Evolutionary conservation across 2,113 vertebrate species (phyloP), one percentile per base, ranked within the genome.

Genomic region (Caranx melampygus): DNA sequence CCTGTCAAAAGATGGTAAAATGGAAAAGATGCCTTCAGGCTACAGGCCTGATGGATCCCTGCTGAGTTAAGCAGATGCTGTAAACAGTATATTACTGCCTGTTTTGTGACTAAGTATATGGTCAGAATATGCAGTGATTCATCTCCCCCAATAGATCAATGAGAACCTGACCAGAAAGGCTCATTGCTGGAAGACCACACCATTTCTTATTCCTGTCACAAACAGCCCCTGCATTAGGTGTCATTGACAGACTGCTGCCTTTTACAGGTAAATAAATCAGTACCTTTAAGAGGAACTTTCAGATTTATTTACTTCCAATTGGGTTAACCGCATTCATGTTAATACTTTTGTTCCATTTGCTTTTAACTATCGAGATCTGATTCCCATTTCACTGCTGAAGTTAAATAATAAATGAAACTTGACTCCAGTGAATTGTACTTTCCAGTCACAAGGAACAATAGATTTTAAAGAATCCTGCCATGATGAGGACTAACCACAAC

Each of bases 161-260:
- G 20, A 75, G 0, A 40, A n/a, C 3, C 62, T 15, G 60, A 34
- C 2, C 44, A 68, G 40, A 62, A n/a, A 31, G 49, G 2, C 68
- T 70, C 20, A 61, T 87, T 85, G 79, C 79, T 60, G 59, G 70
- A 86, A 80, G 51, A 58, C 14, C 7, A n/a, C 14, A 21, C n/a
- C 33, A 59, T 58, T 16, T 63, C 57, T 44, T 33, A 15, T 64
- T 73, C 55, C 65, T 37, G n/a, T 26, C 34, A 74, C 26, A 4
- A 44, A 73, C 45, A 33, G 34, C 13, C 12, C 3, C 0, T 42
- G 33, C 26, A 12, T 45, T 14, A 1, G 5, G 20, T 71, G 40
- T 66, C 37, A 33, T 11, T 20, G 21, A 72, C 45, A 26, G 21
- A 51, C 1, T n/a, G 7, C 7, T 11, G 13, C 5, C 6, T 34